phyloP scores from a whole-genome alignment of 2,888 invertebrate species.

The Piscicola geometra region DNA sequence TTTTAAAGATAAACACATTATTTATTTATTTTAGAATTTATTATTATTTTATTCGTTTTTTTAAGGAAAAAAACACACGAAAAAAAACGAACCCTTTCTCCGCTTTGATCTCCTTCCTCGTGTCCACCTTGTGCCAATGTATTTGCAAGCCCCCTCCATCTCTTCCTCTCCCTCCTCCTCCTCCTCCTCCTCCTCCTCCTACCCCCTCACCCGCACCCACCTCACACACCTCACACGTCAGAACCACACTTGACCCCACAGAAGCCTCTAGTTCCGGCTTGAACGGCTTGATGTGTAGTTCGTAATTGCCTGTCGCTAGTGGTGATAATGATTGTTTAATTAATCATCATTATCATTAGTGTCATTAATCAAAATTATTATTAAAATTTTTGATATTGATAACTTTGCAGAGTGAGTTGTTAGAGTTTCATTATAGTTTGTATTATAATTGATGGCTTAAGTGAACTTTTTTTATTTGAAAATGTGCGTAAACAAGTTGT shows the following conservation, averaged over 20 bases:
- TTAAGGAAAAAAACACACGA: background rate
- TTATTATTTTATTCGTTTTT: background rate
- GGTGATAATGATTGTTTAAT: no score
- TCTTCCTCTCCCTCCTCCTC: conserved; percentile 5
- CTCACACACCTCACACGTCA: conserved; percentile 36
- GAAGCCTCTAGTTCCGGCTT: conserved; percentile 14
- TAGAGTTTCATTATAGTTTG: no score
- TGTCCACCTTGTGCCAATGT: conserved; percentile 22
- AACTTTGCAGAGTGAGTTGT: no score
- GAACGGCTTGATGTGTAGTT: conserved; percentile 26
- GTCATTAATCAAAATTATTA: no score
- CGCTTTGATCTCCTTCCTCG: conserved; percentile 16
- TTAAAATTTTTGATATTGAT: no score
- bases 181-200: background rate
- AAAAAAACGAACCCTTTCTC: conserved; percentile 2
- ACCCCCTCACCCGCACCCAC: conserved; percentile 10
- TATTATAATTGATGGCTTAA: no score
- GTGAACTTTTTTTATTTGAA: no score
- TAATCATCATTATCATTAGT: no score
- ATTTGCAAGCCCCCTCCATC: conserved; percentile 5
- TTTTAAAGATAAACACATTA: no score
- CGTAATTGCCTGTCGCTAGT: conserved; percentile 20
- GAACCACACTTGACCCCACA: conserved; percentile 16
- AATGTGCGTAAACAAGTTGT: no score
- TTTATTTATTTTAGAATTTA: no score